These are phyloP conservation scores for Brachionus koreanus DNA, from an alignment of 1,140 invertebrate species.

Conservation along the genomic window DNA sequence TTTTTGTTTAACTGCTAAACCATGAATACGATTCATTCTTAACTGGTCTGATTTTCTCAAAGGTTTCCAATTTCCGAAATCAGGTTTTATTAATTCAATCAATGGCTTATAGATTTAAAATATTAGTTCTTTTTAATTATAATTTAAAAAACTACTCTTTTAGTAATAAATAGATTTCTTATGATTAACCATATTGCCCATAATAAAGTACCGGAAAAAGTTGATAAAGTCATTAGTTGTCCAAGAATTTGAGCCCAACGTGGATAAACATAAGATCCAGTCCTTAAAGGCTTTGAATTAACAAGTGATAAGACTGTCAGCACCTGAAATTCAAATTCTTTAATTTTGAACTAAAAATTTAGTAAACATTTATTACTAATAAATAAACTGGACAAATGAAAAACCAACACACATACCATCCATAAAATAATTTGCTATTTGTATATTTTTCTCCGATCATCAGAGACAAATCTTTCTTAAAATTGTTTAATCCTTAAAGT, in stretches of 20 bases:
- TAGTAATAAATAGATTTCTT: background rate
- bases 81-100: background rate
- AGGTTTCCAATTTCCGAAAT: background rate
- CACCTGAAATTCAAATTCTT: background rate
- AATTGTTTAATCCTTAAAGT: slow-evolving; percentile 1
- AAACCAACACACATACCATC: background rate
- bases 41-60: background rate
- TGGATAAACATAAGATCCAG: background rate
- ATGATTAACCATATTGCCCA: background rate
- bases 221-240: background rate
- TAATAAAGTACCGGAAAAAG: background rate
- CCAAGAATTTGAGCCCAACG: background rate
- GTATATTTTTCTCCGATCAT: slow-evolving; percentile 24
- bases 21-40: background rate
- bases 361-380: background rate
- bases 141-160: background rate
- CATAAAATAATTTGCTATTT: background rate
- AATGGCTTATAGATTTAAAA: background rate
- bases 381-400: background rate
- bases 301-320: background rate
- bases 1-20: background rate
- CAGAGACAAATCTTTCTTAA: slow-evolving; percentile 12
- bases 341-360: background rate
- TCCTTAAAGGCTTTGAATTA: background rate
- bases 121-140: background rate